Base-by-base conservation (phyloP, 2,888 invertebrate species). In the Abrostola tripartita region DNA sequence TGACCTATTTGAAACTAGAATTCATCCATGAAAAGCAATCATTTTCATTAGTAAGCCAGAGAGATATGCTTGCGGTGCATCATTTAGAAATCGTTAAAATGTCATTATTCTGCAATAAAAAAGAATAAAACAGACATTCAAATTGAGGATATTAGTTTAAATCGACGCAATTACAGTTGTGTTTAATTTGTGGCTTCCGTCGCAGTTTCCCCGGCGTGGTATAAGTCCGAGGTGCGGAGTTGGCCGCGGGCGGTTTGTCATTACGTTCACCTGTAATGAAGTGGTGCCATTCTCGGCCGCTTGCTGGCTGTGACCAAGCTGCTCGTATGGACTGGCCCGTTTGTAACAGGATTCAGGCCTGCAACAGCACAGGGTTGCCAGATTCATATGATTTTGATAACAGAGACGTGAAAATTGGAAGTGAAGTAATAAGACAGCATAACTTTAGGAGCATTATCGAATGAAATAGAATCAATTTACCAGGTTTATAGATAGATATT, bases 251-350 rank as follows among this genome's bases (percentile, higher is more conserved):
- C 85, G 77, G 69, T 81, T 81, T 81, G 81, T 79, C 79, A 80
- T 83, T 84, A 82, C 76, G 65, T 70, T 74, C 79, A 76, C 79
- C 79, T 80, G 79, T 84, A 88, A 88, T 86, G 84, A 85, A 85
- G 83, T 76, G 72, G 80, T 82, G 81, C 73, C 74, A 81, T 78
- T 81, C 71, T 66, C 66, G 65, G 62, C 54, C 61, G 60, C 57
- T 72, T 51, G 70, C 64, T 44, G 68, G 55, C 52, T 51, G 59
- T 37, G 73, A 61, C 54, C 55, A 63, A 47, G 44, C 68, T 71
- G 59, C 70, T 65, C 61, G 64, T 53, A 44, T 54, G 52, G 54
- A 40, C 61, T 57, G 56, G 49, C 42, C 71, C 76, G 81, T 85
- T 86, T 81, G 81, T 84, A 82, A 84, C 82, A 81, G 81, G 83